phyloP scores from a whole-genome alignment of 1,140 invertebrate genomes.

The Dysdera silvatica region DNA sequence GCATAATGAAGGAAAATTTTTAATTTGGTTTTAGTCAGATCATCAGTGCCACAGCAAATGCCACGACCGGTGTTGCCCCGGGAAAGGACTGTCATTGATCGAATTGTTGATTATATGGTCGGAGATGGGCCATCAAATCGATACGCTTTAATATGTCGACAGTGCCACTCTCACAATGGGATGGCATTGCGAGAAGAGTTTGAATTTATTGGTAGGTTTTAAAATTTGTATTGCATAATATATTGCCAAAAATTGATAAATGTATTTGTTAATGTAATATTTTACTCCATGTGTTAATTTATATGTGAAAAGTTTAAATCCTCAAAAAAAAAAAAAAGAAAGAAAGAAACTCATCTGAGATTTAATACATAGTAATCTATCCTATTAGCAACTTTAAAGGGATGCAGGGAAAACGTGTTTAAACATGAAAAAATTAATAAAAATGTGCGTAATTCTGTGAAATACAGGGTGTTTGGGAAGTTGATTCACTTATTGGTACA shows the following conservation, averaged over 20 bases:
- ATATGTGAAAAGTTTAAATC: no score
- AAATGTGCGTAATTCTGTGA: no score
- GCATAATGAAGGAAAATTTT: no score
- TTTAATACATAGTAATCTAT: no score
- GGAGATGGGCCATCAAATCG: constrained; percentile 91
- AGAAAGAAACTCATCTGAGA: no score
- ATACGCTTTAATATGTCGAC: constrained; percentile 85
- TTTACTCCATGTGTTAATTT: no score
- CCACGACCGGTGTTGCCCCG: constrained; percentile 50
- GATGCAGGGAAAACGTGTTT: no score
- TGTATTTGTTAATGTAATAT: constrained; percentile 1
- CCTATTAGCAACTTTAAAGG: no score
- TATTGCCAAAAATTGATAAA: neutral
- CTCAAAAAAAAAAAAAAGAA: no score
- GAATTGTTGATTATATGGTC: constrained; percentile 84
- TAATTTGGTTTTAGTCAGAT: constrained; percentile 17
- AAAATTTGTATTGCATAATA: constrained; percentile 6
- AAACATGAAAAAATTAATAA: no score
- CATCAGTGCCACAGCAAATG: constrained; percentile 37
- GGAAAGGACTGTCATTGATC: constrained; percentile 66
- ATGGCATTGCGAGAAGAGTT: constrained; percentile 96
- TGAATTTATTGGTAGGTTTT: constrained; percentile 68
- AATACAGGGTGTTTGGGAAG: no score
- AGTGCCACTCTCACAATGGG: constrained; percentile 89
- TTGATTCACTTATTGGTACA: no score